Percentiles rank a stretch among this genome's conserved stretches.
Evolutionary conservation across 2,113 vertebrate species (phyloP).

Genomic region (Athene noctua): DNA sequence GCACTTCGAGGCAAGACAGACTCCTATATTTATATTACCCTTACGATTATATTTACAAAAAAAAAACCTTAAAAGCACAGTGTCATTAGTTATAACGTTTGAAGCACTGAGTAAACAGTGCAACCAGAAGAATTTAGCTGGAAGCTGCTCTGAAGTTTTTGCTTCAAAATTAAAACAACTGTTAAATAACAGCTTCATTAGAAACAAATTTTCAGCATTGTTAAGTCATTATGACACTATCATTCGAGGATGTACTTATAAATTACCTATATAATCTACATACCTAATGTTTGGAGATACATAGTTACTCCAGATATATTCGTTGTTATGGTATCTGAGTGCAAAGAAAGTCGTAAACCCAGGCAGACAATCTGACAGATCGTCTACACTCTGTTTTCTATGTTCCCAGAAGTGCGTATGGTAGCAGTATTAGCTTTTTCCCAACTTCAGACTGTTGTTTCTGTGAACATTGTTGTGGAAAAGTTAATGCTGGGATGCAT

Average conservation of each 20-base stretch:
- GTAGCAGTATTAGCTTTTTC: neutral
- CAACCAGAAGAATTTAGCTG: constrained; percentile 30
- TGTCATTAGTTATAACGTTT: constrained; percentile 19
- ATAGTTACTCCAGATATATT: neutral
- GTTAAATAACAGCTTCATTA: constrained; percentile 20
- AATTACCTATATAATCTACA: neutral
- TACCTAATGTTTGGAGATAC: neutral
- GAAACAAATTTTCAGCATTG: constrained; percentile 19
- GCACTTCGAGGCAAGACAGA: constrained; percentile 60
- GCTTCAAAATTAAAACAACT: neutral
- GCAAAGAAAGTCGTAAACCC: neutral
- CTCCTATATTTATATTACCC: constrained; percentile 58
- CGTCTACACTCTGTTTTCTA: neutral
- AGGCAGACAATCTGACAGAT: neutral
- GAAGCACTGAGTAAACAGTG: neutral
- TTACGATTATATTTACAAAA: constrained; percentile 11
- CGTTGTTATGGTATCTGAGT: neutral
- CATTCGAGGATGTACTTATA: neutral
- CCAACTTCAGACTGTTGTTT: neutral
- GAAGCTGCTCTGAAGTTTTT: constrained; percentile 2
- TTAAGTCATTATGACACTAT: neutral
- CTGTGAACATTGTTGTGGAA: neutral
- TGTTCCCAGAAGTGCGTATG: neutral
- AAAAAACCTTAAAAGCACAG: constrained; percentile 37
- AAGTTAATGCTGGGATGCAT: neutral